Evolutionary conservation across 2,797 vertebrate genomes (phyloP), one percentile per base, ranked within the genome.

Genomic region (Pipistrellus pygmaeus): DNA sequence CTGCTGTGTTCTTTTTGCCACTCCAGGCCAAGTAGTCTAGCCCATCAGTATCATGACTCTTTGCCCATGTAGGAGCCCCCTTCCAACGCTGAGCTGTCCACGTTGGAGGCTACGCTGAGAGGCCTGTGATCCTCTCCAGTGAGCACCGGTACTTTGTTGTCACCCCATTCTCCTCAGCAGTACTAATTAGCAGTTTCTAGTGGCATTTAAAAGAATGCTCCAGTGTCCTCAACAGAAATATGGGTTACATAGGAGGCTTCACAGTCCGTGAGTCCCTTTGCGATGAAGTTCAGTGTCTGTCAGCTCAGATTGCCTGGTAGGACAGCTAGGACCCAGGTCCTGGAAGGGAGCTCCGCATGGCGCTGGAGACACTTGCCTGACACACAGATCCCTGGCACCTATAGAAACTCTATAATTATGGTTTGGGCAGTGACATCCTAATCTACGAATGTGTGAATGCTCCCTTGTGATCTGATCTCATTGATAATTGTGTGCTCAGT

Each of bases 331-430:
- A 18, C 17, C 64, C 5, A 5, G 27, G 62, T 1, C 6, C 46
- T 0, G 6, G 41, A 0, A 5, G 10, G 9, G 55, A 23, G 2
- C 69, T 75, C 3, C 0, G 5, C 2, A 0, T 30, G 62, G 64
- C 0, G 0, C 84, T 51, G 0, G 41, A 21, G 44, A 41, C 8
- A 0, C 21, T n/a, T 71, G 0, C 25, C 72, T 18, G 5, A 48
- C 2, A 9, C 46, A 2, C 5, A 14, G n/a, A 13, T 27, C 13
- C 48, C 60, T 30, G 66, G 32, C 53, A 5, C 55, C 69, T 11
- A 7, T 30, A 62, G 80, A 25, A 17, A 12, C 18, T 7, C 18
- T 7, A 0, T 41, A 17, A 0, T 11, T 25, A n/a, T 30, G 66
- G 35, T 60, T 46, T 27, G 48, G 85, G 35, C 48, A 57, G 69